These are phyloP conservation scores for Sisyra nigra DNA, from an alignment of 2,888 invertebrate genomes.

Conservation along the genomic window DNA sequence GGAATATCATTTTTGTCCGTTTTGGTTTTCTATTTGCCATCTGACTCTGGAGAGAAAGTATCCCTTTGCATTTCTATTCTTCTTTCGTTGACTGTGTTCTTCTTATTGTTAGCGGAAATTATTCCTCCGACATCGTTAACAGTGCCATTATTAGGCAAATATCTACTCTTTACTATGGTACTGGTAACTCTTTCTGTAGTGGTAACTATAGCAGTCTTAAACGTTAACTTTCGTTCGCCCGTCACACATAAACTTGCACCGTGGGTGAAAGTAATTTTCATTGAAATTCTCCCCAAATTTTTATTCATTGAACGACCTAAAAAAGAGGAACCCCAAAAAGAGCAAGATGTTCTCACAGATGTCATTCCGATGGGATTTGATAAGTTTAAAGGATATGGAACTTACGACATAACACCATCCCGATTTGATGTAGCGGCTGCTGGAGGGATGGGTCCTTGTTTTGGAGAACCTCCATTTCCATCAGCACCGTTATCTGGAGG, in stretches of 20 bases:
- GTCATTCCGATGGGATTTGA: constrained; percentile 55
- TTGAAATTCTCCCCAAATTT: constrained; percentile 70
- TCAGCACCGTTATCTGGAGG: constrained; percentile 56
- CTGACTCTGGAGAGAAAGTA: constrained; percentile 95
- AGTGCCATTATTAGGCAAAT: constrained; percentile 81
- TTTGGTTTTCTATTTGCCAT: constrained; percentile 92
- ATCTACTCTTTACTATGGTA: constrained; percentile 88
- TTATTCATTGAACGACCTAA: constrained; percentile 79
- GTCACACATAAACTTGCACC: constrained; percentile 86
- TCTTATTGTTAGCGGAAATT: constrained; percentile 82
- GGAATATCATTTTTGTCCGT: constrained; percentile 94
- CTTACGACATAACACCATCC: constrained; percentile 47
- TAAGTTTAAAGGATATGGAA: constrained; percentile 48
- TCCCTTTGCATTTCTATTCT: constrained; percentile 90
- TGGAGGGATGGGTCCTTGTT: constrained; percentile 41
- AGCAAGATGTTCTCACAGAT: constrained; percentile 54
- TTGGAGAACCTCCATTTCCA: constrained; percentile 50
- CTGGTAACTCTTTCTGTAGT: constrained; percentile 85
- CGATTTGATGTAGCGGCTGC: constrained; percentile 50
- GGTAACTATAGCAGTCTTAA: constrained; percentile 84
- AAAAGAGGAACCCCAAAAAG: constrained; percentile 40
- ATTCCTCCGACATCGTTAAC: constrained; percentile 89
- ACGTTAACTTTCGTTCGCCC: constrained; percentile 84
- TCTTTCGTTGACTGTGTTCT: constrained; percentile 86
- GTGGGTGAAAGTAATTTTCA: constrained; percentile 77